These are phyloP conservation scores for Pimephales promelas DNA, from an alignment of 2,113 vertebrate genomes.

Conservation along the genomic window DNA sequence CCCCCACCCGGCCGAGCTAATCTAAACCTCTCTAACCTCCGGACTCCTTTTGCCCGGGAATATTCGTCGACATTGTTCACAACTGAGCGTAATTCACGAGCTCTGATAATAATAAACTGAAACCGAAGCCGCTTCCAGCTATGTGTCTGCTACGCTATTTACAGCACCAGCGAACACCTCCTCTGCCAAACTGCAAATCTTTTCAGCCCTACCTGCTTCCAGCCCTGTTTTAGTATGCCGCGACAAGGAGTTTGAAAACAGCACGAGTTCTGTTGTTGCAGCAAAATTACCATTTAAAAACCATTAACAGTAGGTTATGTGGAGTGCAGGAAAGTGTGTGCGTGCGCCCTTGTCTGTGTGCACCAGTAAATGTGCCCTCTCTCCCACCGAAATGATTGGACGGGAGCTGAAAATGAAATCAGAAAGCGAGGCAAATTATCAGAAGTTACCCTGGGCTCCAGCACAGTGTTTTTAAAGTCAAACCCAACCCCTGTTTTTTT, in stretches of 20 bases:
- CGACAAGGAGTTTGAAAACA: conserved; percentile 15
- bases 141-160: conserved; percentile 31
- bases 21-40: conserved; percentile 22
- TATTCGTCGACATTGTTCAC: neutral
- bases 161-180: neutral
- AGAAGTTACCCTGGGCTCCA: conserved; percentile 36
- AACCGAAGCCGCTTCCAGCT: conserved; percentile 14
- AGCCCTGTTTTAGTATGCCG: conserved; percentile 29
- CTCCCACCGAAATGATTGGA: conserved; percentile 47
- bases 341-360: conserved; percentile 23
- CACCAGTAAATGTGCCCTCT: conserved; percentile 39
- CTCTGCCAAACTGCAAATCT: neutral
- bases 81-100: conserved; percentile 19
- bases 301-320: conserved; percentile 49
- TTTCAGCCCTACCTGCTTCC: conserved; percentile 37
- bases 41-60: neutral
- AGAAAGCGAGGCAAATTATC: conserved; percentile 49
- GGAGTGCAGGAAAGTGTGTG: conserved; percentile 23
- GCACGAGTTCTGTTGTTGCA: conserved; percentile 40
- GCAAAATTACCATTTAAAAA: conserved; percentile 54
- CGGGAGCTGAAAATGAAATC: conserved; percentile 47
- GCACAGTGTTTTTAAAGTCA: conserved; percentile 39
- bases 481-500: conserved; percentile 1
- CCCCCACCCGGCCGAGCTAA: conserved; percentile 11
- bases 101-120: conserved; percentile 27